Percentiles rank a stretch among this genome's conserved stretches.
phyloP scores from a whole-genome alignment of 1,140 invertebrate species.

The Drosophila sturtevanti region DNA sequence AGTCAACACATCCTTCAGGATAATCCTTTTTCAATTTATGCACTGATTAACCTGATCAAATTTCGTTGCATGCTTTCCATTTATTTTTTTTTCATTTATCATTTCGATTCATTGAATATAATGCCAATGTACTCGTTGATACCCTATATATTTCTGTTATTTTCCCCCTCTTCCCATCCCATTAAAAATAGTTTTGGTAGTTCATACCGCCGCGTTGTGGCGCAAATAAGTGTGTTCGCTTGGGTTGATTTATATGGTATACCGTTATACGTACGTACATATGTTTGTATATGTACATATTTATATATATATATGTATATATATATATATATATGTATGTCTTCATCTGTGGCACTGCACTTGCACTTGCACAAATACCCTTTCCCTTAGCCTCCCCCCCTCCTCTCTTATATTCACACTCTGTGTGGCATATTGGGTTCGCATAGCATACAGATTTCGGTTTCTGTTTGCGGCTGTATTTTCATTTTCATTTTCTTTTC shows the following conservation, averaged over 20 bases:
- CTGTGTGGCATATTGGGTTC: conserved; percentile 47
- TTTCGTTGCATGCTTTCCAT: too few relatives aligned
- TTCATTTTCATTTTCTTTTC: conserved; percentile 55
- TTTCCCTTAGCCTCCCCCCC: conserved; percentile 20
- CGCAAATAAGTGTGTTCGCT: conserved; percentile 58
- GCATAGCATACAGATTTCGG: conserved; percentile 60
- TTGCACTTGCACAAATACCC: not conserved
- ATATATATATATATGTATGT: not conserved
- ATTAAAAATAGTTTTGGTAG: conserved; percentile 26
- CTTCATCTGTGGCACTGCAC: not conserved
- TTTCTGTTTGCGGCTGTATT: conserved; percentile 54
- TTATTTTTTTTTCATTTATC: too few relatives aligned
- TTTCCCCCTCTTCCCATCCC: not conserved
- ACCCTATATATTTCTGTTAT: not conserved
- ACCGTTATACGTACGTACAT: conserved; percentile 13
- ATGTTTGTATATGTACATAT: conserved; percentile 30
- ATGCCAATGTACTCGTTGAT: conserved; percentile 1
- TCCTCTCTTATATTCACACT: conserved; percentile 4
- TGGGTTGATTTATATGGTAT: conserved; percentile 66
- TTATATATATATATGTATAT: conserved; percentile 28
- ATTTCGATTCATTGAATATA: too few relatives aligned
- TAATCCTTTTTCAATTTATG: too few relatives aligned
- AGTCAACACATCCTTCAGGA: too few relatives aligned
- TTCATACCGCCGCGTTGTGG: conserved; percentile 52
- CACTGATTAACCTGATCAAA: too few relatives aligned